Evolutionary conservation across 2,113 vertebrate species (phyloP).

Genomic region (Plecotus auritus): DNA sequence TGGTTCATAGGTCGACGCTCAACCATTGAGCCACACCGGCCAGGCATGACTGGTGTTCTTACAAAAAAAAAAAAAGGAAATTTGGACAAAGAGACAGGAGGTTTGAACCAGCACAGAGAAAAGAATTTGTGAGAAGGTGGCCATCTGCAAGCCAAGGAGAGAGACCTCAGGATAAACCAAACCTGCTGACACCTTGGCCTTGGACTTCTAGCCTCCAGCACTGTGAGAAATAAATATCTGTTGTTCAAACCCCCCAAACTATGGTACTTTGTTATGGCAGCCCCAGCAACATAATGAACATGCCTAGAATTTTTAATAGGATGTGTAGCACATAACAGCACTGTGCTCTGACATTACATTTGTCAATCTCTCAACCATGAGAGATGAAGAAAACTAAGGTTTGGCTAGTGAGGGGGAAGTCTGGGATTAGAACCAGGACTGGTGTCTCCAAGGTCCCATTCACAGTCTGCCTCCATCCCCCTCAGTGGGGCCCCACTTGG

Average conservation of each 20-base stretch:
- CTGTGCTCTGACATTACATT: background rate
- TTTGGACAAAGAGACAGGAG: background rate
- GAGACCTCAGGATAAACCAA: background rate
- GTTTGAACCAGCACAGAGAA: background rate
- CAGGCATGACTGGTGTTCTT: background rate
- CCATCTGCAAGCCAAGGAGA: background rate
- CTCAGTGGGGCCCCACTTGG: background rate
- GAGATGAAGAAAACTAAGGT: background rate
- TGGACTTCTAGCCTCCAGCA: background rate
- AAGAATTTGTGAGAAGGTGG: background rate
- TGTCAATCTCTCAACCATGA: background rate
- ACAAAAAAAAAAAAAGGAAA: background rate
- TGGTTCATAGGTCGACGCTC: too few species aligned
- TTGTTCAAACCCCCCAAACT: background rate
- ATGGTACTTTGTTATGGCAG: background rate
- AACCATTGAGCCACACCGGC: too few species aligned
- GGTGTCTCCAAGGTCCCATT: background rate
- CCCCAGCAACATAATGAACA: background rate
- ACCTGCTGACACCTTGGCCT: background rate
- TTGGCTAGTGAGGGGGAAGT: background rate
- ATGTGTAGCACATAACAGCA: fast-evolving
- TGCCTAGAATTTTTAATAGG: background rate
- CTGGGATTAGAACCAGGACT: background rate
- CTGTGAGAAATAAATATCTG: background rate
- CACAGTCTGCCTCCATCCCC: background rate